phyloP scores from a whole-genome alignment of 2,797 vertebrate genomes.

The Characodon lateralis region DNA sequence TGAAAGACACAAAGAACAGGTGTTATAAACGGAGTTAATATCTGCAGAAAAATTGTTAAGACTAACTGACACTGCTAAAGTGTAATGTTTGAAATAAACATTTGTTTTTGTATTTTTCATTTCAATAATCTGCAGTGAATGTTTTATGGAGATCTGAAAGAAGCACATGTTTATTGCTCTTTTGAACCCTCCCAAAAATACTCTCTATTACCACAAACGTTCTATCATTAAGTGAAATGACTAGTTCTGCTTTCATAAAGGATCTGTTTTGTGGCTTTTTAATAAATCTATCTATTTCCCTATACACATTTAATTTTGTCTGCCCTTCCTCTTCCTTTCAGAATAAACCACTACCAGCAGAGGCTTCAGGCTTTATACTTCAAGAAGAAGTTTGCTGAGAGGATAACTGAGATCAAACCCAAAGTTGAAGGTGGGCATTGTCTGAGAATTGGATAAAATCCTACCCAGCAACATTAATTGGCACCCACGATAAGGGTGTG shows the following conservation, averaged over 20 bases:
- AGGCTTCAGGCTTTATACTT: conserved; percentile 94
- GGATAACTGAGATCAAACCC: conserved; percentile 95
- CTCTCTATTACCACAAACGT: conserved; percentile 43
- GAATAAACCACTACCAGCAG: conserved; percentile 99
- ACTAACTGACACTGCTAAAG: neutral
- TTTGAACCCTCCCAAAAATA: conserved; percentile 54
- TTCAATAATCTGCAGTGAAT: conserved; percentile 20
- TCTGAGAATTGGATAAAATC: neutral
- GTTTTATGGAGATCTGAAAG: conserved; percentile 6
- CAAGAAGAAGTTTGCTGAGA: conserved; percentile 99
- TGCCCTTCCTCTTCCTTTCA: conserved; percentile 68
- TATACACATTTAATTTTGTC: conserved; percentile 54
- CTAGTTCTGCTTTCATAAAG: conserved; percentile 20
- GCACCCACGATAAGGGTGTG: neutral
- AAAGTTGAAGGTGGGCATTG: conserved; percentile 91
- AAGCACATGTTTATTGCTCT: conserved; percentile 42
- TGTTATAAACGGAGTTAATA: neutral
- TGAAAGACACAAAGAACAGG: conserved; percentile 15
- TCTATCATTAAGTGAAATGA: conserved; percentile 16
- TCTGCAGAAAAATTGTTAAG: neutral
- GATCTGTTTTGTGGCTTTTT: conserved; percentile 52
- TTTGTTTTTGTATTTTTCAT: neutral
- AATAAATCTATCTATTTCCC: conserved; percentile 53
- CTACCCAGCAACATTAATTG: neutral
- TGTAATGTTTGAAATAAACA: neutral